phyloP scores from a whole-genome alignment of 2,113 vertebrate genomes.

The Gallinago paraguaiae region DNA sequence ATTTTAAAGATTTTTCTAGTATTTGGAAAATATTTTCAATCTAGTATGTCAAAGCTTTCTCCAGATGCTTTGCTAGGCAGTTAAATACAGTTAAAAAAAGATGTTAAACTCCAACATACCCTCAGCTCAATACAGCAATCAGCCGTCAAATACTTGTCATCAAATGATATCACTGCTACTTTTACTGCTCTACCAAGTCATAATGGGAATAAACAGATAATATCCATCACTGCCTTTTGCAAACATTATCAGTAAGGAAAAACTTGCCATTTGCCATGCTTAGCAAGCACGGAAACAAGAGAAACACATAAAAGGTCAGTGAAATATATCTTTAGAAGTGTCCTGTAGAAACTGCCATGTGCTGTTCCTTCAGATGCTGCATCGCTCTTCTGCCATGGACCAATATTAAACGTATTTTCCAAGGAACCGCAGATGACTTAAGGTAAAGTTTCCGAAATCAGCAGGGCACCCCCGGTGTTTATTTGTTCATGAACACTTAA shows the following conservation, averaged over 20 bases:
- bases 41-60: not conserved
- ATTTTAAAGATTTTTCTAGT: not conserved
- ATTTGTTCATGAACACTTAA: not conserved
- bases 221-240: not conserved
- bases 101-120: not conserved
- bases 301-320: not conserved
- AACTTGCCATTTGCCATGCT: not conserved
- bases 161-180: not conserved
- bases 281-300: not conserved
- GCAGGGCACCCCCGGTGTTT: not conserved
- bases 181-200: not conserved
- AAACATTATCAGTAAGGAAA: not conserved
- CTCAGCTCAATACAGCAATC: not conserved
- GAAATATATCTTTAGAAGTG: not conserved
- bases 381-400: not conserved
- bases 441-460: not conserved
- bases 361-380: not conserved
- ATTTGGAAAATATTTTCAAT: not conserved
- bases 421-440: not conserved
- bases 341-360: not conserved
- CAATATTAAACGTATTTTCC: not conserved
- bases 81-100: not conserved
- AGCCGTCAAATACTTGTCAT: not conserved
- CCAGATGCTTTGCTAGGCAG: not conserved
- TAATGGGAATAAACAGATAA: not conserved